These are phyloP conservation scores for Aplysia californica DNA, from an alignment of 1,140 invertebrate species.

Conservation along the genomic window DNA sequence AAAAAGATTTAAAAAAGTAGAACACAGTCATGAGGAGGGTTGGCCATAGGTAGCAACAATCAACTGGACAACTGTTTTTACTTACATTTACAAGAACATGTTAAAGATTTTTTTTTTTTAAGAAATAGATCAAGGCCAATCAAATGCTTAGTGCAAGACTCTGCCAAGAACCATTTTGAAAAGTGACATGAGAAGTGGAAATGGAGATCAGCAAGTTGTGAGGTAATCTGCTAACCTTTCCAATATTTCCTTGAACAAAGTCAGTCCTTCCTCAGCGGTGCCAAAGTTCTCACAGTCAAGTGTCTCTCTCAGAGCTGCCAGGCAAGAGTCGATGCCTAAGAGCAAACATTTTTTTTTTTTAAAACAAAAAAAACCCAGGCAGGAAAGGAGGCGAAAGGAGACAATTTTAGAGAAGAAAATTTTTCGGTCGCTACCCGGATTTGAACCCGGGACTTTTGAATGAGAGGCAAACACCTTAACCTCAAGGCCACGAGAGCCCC, in stretches of 20 bases:
- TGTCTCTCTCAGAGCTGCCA: not conserved
- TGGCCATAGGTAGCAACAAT: not conserved
- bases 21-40: no score
- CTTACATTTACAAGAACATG: not conserved
- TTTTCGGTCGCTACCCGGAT: no score
- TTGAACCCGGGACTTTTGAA: no score
- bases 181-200: no score
- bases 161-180: not conserved
- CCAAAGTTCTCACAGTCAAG: not conserved
- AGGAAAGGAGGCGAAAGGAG: no score
- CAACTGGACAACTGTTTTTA: not conserved
- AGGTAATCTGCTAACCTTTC: not conserved
- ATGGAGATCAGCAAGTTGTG: no score
- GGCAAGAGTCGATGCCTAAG: conserved; percentile 3
- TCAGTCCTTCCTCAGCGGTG: not conserved
- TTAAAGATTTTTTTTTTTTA: not conserved
- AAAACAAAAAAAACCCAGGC: not conserved
- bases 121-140: not conserved
- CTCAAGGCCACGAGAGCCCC: no score
- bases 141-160: not conserved
- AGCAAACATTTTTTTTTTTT: not conserved
- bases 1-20: not conserved
- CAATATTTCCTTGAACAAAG: not conserved
- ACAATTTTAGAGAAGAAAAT: no score
- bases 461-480: no score